Base-by-base conservation (phyloP, 2,113 vertebrate genomes). In the Fregetta grallaria region DNA sequence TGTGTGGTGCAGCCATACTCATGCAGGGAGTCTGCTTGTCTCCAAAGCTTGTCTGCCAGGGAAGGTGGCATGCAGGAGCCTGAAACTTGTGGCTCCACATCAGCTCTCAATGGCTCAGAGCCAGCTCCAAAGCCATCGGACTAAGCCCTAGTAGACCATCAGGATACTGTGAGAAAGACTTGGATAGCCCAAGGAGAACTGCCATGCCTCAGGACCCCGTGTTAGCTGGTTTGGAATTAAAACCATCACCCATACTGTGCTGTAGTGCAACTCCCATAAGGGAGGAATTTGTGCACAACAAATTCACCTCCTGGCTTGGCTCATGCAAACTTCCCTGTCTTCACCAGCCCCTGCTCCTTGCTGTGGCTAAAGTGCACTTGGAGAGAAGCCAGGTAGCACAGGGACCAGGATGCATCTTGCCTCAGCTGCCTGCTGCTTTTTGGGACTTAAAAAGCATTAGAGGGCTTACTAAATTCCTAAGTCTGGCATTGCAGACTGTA, bases 201-300 rank as follows among this genome's bases (percentile, higher is more conserved):
- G n/a, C 75, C 21, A 3, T 53, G 34, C 38, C 58, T 49, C 50
- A 30, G 56, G 25, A 65, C 13, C 25, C 34, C 0, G 0, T 1
- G 5, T 17, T 65, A 78, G 18, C 30, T 65, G 34, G 7, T 88
- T 73, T 68, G 45, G 49, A n/a, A 62, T 82, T 59, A 76, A 75
- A 93, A 25, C 6, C 7, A 52, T 83, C 67, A 58, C n/a, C 22
- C 29, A 7, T 26, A 14, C 5, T 25, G 44, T 27, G 59, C 47
- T 50, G 21, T 13, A 45, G 53, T 65, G n/a, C 45, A 53, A 5
- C 13, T 72, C 22, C 47, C 18, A 3, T 1, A 11, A 52, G 45
- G 84, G n/a, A 68, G 78, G 47, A 40, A 47, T 90, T 87, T 67
- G 56, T 63, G 52, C 40, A 22, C 27, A 58, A 40, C 18, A 62